Conservation (phyloP, 2,113 vertebrate genomes). For the Corapipo altera region DNA sequence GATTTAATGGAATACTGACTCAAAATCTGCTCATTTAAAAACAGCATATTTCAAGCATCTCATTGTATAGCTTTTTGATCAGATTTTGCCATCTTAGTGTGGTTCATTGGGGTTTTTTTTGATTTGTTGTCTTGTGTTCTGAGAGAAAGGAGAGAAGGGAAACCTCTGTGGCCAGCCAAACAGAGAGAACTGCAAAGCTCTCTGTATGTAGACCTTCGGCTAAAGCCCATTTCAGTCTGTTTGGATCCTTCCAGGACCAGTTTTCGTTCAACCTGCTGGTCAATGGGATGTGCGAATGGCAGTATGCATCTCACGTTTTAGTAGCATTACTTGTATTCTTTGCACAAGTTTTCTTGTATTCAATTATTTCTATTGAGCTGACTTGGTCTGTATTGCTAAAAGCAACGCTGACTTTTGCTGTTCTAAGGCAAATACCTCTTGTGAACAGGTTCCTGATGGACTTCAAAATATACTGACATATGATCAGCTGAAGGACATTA, state of each 20-base stretch:
- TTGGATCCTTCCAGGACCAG: neutral
- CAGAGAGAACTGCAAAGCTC: neutral
- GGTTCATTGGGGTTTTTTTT: rapidly evolving
- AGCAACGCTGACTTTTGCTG: neutral
- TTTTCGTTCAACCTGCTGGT: neutral
- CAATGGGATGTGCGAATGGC: rapidly evolving
- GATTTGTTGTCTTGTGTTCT: neutral
- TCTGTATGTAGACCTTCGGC: neutral
- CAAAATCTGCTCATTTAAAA: neutral
- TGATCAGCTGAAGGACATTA: neutral
- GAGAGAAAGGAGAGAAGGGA: neutral
- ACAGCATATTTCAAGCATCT: rapidly evolving
- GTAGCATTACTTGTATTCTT: neutral
- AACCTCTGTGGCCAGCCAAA: neutral
- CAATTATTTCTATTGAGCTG: neutral
- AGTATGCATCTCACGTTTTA: neutral
- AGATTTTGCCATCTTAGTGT: neutral
- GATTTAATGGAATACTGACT: neutral
- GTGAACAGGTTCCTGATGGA: neutral
- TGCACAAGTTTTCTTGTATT: neutral
- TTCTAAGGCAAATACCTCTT: neutral
- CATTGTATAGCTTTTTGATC: neutral
- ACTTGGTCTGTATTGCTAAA: neutral
- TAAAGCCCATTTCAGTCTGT: neutral
- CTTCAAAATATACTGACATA: neutral